Percentiles rank a stretch among this genome's conserved stretches.
These are phyloP conservation scores for Rhabdornis inornatus DNA, from an alignment of 2,113 vertebrate genomes.

Conservation along the genomic window DNA sequence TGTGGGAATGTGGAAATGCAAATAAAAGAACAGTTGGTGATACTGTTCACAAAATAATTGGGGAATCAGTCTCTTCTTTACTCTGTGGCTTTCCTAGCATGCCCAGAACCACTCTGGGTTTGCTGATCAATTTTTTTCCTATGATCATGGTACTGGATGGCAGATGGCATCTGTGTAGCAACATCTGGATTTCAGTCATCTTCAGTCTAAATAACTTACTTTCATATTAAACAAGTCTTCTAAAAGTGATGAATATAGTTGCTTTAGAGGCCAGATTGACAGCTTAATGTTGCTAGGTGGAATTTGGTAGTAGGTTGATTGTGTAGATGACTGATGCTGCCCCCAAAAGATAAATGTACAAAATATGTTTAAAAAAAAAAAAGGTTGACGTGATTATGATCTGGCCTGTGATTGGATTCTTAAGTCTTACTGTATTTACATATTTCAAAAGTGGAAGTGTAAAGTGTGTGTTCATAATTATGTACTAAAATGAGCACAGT, in stretches of 20 bases:
- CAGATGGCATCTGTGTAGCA: background rate
- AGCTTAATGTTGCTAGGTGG: background rate
- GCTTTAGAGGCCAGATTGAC: background rate
- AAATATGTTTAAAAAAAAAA: background rate
- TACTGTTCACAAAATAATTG: background rate
- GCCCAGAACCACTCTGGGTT: background rate
- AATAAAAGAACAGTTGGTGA: background rate
- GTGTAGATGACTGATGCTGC: background rate
- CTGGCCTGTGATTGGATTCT: background rate
- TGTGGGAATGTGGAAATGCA: background rate
- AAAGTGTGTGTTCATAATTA: background rate
- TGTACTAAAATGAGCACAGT: background rate
- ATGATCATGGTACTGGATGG: background rate
- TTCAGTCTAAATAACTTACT: background rate
- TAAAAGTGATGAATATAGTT: background rate
- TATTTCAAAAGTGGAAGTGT: background rate
- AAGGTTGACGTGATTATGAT: background rate
- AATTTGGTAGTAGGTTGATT: background rate
- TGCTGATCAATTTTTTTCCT: background rate
- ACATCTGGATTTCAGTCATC: background rate
- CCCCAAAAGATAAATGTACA: background rate
- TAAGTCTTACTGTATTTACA: background rate
- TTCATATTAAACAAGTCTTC: background rate
- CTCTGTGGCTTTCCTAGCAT: background rate
- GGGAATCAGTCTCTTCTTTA: rapidly evolving